phyloP scores from a whole-genome alignment of 1,140 invertebrate species.

The Carposina sasakii region DNA sequence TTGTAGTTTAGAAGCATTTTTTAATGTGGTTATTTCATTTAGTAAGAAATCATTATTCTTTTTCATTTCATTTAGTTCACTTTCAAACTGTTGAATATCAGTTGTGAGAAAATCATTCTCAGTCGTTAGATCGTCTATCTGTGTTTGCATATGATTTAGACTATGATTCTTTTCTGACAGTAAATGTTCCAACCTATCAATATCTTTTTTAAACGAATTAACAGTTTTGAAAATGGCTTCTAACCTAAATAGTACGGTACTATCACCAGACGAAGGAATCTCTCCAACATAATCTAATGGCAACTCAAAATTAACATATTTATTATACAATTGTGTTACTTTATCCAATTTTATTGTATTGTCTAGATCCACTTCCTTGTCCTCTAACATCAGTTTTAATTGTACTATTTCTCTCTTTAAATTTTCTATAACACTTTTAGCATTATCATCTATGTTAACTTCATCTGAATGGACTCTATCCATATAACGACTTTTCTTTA shows the following conservation, averaged over 20 bases:
- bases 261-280: conserved; percentile 53
- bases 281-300: conserved; percentile 62
- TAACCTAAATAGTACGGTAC: conserved; percentile 50
- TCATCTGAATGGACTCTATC: conserved; percentile 55
- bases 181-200: conserved; percentile 51
- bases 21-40: conserved; percentile 74
- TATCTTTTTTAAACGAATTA: conserved; percentile 57
- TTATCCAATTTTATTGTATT: conserved; percentile 57
- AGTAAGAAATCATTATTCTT: conserved; percentile 79
- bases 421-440: conserved; percentile 69
- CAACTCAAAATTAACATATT: conserved; percentile 65
- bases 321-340: conserved; percentile 66
- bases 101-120: conserved; percentile 75
- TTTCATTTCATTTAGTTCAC: conserved; percentile 77
- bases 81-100: conserved; percentile 74
- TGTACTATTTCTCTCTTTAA: conserved; percentile 68
- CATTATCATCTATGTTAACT: conserved; percentile 71
- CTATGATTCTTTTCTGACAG: conserved; percentile 56
- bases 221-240: conserved; percentile 59
- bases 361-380: conserved; percentile 40
- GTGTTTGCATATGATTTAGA: conserved; percentile 52
- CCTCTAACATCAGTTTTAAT: conserved; percentile 57
- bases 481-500: conserved; percentile 53
- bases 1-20: conserved; percentile 75
- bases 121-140: conserved; percentile 63